Percentiles rank a stretch among this genome's conserved stretches.
Evolutionary conservation across 2,888 invertebrate genomes (phyloP).

Genomic region (Chromoteleia sp.): DNA sequence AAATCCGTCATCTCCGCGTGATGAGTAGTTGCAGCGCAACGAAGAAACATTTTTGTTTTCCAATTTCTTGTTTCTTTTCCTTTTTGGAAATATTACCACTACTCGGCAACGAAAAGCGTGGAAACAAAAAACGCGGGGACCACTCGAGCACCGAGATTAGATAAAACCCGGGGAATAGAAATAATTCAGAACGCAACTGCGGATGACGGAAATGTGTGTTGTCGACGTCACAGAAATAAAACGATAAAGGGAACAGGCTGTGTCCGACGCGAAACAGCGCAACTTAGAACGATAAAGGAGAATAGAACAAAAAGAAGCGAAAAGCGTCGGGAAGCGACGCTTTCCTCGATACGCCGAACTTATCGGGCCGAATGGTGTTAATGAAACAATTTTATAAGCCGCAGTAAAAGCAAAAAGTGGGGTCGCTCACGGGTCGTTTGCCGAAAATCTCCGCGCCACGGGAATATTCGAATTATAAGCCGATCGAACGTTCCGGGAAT

Average conservation of each 20-base stretch:
- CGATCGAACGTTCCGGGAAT: constrained; percentile 50
- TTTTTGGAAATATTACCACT: constrained; percentile 40
- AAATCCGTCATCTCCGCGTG: constrained; percentile 60
- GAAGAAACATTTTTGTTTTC: constrained; percentile 31
- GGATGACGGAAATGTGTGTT: constrained; percentile 61
- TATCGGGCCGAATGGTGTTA: constrained; percentile 53
- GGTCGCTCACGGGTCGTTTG: not conserved
- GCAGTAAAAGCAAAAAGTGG: constrained; percentile 8
- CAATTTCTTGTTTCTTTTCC: not conserved
- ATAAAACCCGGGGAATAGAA: constrained; percentile 42
- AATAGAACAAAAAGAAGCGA: constrained; percentile 1
- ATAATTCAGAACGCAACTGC: constrained; percentile 56
- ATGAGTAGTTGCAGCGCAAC: constrained; percentile 56
- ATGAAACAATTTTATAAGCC: constrained; percentile 46
- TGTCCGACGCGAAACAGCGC: constrained; percentile 28
- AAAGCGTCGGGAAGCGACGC: not conserved
- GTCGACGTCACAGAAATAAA: constrained; percentile 46
- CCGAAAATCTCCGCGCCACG: constrained; percentile 22
- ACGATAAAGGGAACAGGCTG: constrained; percentile 37
- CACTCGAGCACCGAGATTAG: constrained; percentile 36
- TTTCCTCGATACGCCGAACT: constrained; percentile 12
- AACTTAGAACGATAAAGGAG: constrained; percentile 14
- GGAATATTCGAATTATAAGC: constrained; percentile 39
- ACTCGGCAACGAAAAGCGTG: constrained; percentile 18
- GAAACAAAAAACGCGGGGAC: constrained; percentile 12